A percentile compares a stretch with the other conserved stretches of the same genome.
These are phyloP conservation scores for Pangasius larnaudii DNA, from an alignment of 2,797 vertebrate species.

Conservation along the genomic window DNA sequence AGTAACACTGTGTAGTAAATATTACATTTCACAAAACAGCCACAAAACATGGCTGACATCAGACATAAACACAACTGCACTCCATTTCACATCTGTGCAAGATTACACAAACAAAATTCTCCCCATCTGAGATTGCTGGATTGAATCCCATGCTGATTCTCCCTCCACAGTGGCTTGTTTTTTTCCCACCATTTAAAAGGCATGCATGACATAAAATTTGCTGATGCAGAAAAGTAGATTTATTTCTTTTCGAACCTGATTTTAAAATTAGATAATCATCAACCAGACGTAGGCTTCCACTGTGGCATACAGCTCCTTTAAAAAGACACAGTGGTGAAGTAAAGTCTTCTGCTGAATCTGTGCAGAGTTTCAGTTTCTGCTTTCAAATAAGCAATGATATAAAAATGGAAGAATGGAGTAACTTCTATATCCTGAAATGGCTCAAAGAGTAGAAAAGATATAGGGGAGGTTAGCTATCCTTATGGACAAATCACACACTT, in stretches of 20 bases:
- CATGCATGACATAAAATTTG: background rate
- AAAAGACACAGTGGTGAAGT: background rate
- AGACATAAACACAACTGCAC: background rate
- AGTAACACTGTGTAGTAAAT: background rate
- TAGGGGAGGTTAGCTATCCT: background rate
- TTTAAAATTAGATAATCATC: background rate
- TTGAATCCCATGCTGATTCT: background rate
- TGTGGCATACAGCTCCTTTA: background rate
- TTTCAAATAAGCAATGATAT: background rate
- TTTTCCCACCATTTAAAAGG: background rate
- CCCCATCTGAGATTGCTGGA: conserved; percentile 20
- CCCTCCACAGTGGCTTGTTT: background rate
- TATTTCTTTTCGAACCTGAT: background rate
- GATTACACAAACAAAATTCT: conserved; percentile 11
- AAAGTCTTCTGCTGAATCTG: background rate
- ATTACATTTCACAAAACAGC: background rate
- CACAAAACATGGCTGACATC: background rate
- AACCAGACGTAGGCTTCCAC: background rate
- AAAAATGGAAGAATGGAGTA: background rate
- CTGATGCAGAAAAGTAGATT: conserved; percentile 16
- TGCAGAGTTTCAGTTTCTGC: background rate
- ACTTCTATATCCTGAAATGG: background rate
- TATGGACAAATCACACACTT: background rate
- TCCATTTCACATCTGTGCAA: background rate
- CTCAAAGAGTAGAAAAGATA: background rate